Evolutionary conservation across 2,113 vertebrate genomes (phyloP).

Genomic region (human): DNA sequence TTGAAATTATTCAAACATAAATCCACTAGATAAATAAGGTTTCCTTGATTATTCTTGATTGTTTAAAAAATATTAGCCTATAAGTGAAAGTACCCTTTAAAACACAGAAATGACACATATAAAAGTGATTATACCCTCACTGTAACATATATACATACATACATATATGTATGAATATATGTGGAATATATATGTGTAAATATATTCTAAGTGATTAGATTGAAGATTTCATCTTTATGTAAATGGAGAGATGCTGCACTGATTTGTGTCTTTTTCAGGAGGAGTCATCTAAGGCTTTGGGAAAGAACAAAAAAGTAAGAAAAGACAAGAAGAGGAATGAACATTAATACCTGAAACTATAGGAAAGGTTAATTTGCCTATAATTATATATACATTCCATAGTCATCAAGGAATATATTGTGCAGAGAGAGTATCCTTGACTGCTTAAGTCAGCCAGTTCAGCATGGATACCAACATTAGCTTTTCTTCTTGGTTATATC

Average conservation of each 20-base stretch:
- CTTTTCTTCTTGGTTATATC: slow-evolving; percentile 66
- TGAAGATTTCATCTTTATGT: neutral
- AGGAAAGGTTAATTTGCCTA: slow-evolving; percentile 59
- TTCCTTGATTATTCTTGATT: slow-evolving; percentile 3
- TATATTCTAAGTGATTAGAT: neutral
- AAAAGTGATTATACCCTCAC: neutral
- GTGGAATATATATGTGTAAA: no score
- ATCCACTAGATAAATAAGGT: neutral
- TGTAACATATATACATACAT: neutral
- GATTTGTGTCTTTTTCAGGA: slow-evolving; percentile 82
- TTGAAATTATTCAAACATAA: neutral
- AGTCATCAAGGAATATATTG: neutral
- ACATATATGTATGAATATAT: no score
- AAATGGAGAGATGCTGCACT: neutral
- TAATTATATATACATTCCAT: slow-evolving; percentile 54
- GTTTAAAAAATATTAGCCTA: neutral
- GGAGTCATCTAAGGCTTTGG: slow-evolving; percentile 81
- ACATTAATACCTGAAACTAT: slow-evolving; percentile 74
- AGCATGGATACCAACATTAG: slow-evolving; percentile 53
- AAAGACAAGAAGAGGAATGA: slow-evolving; percentile 86
- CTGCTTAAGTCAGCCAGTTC: neutral
- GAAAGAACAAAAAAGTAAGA: slow-evolving; percentile 83
- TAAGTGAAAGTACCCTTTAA: neutral
- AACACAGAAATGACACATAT: neutral
- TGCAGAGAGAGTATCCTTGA: slow-evolving; percentile 33